A percentile compares a stretch with the other conserved stretches of the same genome.
These are phyloP conservation scores for Diadema setosum DNA, from an alignment of 35 echinoderm and acorn worm species.

Conservation along the genomic window DNA sequence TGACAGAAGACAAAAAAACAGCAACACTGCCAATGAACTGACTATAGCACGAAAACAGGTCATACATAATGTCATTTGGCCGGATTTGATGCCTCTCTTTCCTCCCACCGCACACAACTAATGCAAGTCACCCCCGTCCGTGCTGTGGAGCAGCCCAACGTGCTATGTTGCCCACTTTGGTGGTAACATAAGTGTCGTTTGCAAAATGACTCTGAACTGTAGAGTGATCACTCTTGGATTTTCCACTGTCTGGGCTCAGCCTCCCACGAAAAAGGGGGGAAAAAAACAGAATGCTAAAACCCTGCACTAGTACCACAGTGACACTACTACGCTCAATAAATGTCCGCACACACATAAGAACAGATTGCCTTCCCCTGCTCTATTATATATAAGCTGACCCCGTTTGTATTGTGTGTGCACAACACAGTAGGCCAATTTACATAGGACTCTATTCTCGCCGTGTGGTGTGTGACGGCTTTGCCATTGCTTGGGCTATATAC, in stretches of 20 bases:
- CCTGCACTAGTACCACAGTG: not conserved
- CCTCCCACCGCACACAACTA: no score
- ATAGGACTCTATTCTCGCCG: not conserved
- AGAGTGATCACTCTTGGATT: not conserved
- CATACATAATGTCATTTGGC: no score
- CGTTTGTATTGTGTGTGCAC: conserved; percentile 20
- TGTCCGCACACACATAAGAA: not conserved
- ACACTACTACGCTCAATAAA: not conserved
- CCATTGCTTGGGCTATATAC: not conserved
- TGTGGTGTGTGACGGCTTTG: not conserved
- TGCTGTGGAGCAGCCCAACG: not conserved
- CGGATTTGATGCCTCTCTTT: no score
- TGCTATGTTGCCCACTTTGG: conserved; percentile 13
- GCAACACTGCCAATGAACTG: no score
- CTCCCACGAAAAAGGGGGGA: not conserved
- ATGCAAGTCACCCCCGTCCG: no score
- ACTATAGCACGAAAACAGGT: no score
- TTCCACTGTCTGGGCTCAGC: not conserved
- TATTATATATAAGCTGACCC: conserved; percentile 6
- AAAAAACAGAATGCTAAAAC: no score
- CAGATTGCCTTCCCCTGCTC: not conserved
- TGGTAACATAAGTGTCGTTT: conserved; percentile 11
- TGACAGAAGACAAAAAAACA: no score
- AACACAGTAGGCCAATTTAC: conserved; percentile 26
- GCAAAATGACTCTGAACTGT: not conserved